Base-by-base conservation (phyloP, 2,888 invertebrate genomes). In the Napeogenes sylphis region DNA sequence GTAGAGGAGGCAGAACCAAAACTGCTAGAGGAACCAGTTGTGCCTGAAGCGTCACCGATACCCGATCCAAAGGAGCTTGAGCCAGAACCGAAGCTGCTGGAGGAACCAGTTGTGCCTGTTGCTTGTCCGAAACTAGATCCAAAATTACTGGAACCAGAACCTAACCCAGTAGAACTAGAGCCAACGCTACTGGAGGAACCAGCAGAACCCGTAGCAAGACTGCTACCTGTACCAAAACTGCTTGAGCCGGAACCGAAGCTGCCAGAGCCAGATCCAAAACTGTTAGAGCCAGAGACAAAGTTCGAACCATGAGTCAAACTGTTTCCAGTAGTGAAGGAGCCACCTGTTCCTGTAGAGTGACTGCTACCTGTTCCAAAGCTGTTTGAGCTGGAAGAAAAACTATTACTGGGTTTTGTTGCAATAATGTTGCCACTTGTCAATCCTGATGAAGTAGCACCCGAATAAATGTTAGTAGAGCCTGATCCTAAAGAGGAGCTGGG, bases 1-100 rank as follows among this genome's bases (percentile, higher is more conserved):
- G 60, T 61, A 55, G 38, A 64, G n/a, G 65, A 61, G n/a, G 57
- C 65, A 14, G 62, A 58, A 8, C 63, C 64, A 35, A 33, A 58
- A 21, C 61, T 45, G 32, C 56, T 59, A 32, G 56, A 56, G 21
- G 38, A 53, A 12, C 51, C 32, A 42, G 45, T 63, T 35, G 61
- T 10, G 30, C 33, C 35, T 14, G 56, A 55, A 47, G 46, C 46
- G n/a, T n/a, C 5, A 47, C 5, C 14, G n/a, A 14, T 47, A 6
- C 63, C 56, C n/a, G 60, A 62, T 54, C 46, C 51, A 30, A 58
- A 30, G 21, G 10, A 57, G 51, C 33, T 55, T 21, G 33, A 38
- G 54, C 56, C 53, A 8, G 59, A 45, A 38, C 38, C 60, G n/a
- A 51, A 59, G 32, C 45, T 51, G 55, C 46, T 53, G 54, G 55